A percentile compares a stretch with the other conserved stretches of the same genome.
Conservation (phyloP, 2,888 invertebrate species). For the Ormyrus thymus region DNA sequence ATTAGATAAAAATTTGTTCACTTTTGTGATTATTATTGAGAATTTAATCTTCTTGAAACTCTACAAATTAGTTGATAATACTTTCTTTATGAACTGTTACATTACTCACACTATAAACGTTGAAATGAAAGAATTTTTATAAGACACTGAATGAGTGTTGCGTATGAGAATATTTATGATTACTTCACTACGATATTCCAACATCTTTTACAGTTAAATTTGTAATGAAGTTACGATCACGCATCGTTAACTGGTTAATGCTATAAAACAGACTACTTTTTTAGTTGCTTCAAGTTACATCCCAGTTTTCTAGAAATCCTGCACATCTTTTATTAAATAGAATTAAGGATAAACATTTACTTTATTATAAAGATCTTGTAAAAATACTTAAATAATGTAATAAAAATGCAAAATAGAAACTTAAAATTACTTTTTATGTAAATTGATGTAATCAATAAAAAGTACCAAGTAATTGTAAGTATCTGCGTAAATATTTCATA, state of each 20-base stretch:
- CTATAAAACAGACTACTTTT: slow-evolving; percentile 15
- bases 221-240: slow-evolving; percentile 27
- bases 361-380: slow-evolving; percentile 43
- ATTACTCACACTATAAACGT: slow-evolving; percentile 19
- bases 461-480: slow-evolving; percentile 17
- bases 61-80: slow-evolving; percentile 13
- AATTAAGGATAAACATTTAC: slow-evolving; percentile 27
- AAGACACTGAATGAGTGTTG: slow-evolving; percentile 29
- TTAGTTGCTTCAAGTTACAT: slow-evolving; percentile 10
- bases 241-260: slow-evolving; percentile 7
- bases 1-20: slow-evolving; percentile 27
- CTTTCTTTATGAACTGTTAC: slow-evolving; percentile 17
- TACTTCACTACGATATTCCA: slow-evolving; percentile 7
- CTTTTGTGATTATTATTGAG: slow-evolving; percentile 6
- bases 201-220: slow-evolving; percentile 23
- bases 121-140: slow-evolving; percentile 47
- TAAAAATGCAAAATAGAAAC: slow-evolving; percentile 13
- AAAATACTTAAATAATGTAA: slow-evolving; percentile 40
- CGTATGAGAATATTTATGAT: slow-evolving; percentile 32
- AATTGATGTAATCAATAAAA: slow-evolving; percentile 53
- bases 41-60: slow-evolving; percentile 39
- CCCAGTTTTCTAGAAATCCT: slow-evolving; percentile 16
- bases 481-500: background rate
- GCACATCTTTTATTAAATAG: slow-evolving; percentile 19
- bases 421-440: slow-evolving; percentile 46